Conservation (phyloP, 2,888 invertebrate genomes). For the Campaea margaritaria region DNA sequence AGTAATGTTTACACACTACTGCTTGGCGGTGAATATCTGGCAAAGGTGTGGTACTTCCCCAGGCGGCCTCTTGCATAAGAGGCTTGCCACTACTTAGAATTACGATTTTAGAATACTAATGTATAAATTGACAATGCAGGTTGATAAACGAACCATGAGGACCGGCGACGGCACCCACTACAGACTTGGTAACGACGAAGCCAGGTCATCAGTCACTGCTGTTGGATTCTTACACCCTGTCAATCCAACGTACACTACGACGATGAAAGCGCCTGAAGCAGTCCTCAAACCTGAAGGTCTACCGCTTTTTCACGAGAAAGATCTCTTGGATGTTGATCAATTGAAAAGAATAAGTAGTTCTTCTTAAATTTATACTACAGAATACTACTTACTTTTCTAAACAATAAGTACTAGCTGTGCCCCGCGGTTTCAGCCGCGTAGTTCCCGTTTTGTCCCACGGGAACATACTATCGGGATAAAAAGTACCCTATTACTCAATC, state of each 20-base stretch:
- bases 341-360: constrained; percentile 12
- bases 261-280: constrained; percentile 58
- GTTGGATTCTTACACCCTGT: constrained; percentile 69
- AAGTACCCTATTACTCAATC: too few relatives aligned
- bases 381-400: neutral
- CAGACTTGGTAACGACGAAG: constrained; percentile 73
- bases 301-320: constrained; percentile 70
- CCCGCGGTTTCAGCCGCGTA: too few relatives aligned
- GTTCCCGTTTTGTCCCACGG: too few relatives aligned
- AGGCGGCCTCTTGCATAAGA: too few relatives aligned
- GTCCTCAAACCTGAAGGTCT: constrained; percentile 63
- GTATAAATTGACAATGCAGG: constrained; percentile 50
- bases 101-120: too few relatives aligned
- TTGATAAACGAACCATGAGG: constrained; percentile 83
- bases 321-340: constrained; percentile 49
- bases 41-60: too few relatives aligned
- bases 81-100: too few relatives aligned
- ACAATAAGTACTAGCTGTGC: too few relatives aligned
- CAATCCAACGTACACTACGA: constrained; percentile 70
- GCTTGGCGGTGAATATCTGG: too few relatives aligned
- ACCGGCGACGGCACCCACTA: constrained; percentile 89
- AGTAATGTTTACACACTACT: too few relatives aligned
- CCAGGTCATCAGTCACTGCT: constrained; percentile 61
- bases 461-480: too few relatives aligned
- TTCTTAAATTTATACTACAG: constrained; percentile 15